These are phyloP conservation scores for Tragelaphus oryx DNA, from an alignment of 2,797 vertebrate genomes.

Conservation along the genomic window DNA sequence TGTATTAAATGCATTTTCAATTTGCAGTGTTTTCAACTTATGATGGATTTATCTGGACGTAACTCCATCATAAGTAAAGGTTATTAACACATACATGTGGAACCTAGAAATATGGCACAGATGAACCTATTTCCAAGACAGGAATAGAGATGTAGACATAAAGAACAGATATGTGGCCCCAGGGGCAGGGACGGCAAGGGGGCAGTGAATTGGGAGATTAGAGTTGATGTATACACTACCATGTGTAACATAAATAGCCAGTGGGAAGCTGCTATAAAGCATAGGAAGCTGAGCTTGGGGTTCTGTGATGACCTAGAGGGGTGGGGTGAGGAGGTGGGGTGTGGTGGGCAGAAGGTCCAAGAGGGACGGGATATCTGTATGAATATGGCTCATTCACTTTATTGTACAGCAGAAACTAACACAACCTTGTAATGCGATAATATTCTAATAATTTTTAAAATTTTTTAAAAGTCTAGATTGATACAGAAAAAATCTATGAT, in stretches of 20 bases:
- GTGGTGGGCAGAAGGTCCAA: not conserved
- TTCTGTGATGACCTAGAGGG: not conserved
- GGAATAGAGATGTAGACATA: not conserved
- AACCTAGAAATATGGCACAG: not conserved
- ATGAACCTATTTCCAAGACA: not conserved
- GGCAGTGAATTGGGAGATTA: not conserved
- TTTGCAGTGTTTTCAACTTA: not conserved
- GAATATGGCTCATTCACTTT: not conserved
- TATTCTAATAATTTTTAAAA: not conserved
- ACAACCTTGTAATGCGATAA: not conserved
- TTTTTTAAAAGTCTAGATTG: not conserved
- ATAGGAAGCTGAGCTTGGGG: not conserved
- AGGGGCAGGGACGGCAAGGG: fast-evolving
- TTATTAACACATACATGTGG: not conserved
- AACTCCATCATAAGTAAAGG: not conserved
- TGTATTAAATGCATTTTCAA: not conserved
- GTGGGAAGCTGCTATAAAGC: not conserved
- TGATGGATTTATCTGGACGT: not conserved
- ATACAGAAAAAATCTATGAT: not conserved
- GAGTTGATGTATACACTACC: not conserved
- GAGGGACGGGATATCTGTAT: not conserved
- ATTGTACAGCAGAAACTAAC: not conserved
- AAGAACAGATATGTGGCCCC: not conserved
- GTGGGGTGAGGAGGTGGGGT: not conserved
- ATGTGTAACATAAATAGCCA: not conserved